phyloP scores from a whole-genome alignment of 2,797 vertebrate genomes.

The Tokudaia muenninki region DNA sequence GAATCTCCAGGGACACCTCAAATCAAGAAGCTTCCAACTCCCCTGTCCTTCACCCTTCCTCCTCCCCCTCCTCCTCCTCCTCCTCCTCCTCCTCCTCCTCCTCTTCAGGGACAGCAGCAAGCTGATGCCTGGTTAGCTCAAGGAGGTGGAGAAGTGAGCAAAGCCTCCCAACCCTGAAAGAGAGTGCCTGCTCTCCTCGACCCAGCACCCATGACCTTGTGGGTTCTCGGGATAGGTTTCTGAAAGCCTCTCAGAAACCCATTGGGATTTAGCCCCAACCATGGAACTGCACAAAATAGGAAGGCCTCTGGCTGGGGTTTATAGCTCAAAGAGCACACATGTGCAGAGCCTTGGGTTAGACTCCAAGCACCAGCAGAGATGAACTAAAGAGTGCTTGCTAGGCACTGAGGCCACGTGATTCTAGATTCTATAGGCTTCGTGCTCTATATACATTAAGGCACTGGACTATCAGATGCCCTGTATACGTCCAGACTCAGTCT shows the following conservation, averaged over 20 bases:
- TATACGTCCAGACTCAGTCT: neutral
- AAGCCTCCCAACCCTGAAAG: neutral
- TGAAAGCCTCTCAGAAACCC: neutral
- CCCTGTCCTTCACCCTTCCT: neutral
- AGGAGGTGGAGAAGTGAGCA: neutral
- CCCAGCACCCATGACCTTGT: neutral
- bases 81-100: neutral
- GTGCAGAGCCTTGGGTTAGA: neutral
- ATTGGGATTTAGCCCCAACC: neutral
- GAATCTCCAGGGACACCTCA: neutral
- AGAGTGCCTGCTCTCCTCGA: neutral
- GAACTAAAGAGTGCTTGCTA: neutral
- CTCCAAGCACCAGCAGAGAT: neutral
- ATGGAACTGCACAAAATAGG: neutral
- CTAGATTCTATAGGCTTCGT: too few relatives aligned
- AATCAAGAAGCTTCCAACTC: neutral
- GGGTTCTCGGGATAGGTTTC: neutral
- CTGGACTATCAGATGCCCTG: neutral
- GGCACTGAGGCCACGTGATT: neutral
- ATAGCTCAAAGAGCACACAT: neutral
- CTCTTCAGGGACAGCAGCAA: neutral
- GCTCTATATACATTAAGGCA: neutral
- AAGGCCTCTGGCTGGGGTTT: neutral
- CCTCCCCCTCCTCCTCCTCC: too few relatives aligned
- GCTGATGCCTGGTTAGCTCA: too few relatives aligned